Evolutionary conservation across 2,113 vertebrate genomes (phyloP).

Genomic region (Onychostruthus taczanowskii): DNA sequence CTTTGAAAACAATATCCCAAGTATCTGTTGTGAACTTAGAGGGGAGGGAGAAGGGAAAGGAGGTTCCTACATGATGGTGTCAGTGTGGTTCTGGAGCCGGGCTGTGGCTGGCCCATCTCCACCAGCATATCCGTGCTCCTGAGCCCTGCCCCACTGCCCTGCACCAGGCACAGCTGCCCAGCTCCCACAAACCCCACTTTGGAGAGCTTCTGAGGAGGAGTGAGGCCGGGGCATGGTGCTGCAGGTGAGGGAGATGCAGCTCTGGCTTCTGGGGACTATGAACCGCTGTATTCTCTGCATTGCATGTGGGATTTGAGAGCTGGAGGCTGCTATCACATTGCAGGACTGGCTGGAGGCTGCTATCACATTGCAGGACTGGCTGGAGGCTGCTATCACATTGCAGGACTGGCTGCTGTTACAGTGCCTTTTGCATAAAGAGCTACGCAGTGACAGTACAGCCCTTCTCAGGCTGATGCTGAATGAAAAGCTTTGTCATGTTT

Average conservation of each 20-base stretch:
- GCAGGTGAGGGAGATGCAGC: background rate
- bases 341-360: background rate
- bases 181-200: background rate
- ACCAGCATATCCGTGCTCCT: accelerated
- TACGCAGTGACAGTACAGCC: background rate
- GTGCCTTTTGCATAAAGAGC: background rate
- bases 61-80: accelerated
- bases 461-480: background rate
- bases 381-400: background rate
- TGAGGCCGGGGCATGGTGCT: accelerated
- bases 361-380: background rate
- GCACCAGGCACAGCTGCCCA: background rate
- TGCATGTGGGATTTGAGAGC: background rate
- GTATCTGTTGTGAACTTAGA: background rate
- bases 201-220: background rate
- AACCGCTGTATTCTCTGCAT: background rate
- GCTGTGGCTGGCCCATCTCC: background rate
- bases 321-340: background rate
- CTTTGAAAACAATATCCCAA: background rate
- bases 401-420: background rate
- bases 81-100: background rate
- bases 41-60: background rate
- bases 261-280: background rate
- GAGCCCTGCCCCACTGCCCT: background rate
- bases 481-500: background rate